Evolutionary conservation across 2,113 vertebrate genomes (phyloP).

Genomic region (Anolis sagrei): DNA sequence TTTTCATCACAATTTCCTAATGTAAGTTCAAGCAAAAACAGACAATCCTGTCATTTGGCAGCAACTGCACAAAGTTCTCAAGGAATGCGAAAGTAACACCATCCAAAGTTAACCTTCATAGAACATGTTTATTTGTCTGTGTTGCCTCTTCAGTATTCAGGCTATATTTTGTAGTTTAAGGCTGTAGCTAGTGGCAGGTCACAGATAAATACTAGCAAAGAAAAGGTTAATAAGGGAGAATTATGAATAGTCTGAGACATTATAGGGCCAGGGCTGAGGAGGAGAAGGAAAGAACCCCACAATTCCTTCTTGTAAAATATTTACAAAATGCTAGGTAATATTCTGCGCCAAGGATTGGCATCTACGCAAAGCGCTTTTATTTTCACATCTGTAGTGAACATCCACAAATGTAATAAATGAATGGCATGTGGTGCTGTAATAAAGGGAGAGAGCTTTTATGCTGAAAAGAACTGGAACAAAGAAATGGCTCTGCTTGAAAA

Average conservation of each 20-base stretch:
- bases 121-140: background rate
- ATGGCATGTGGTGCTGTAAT: background rate
- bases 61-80: no score
- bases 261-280: slow-evolving; percentile 20
- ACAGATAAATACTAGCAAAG: slow-evolving; percentile 3
- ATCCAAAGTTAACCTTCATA: background rate
- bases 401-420: slow-evolving; percentile 31
- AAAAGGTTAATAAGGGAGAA: slow-evolving; percentile 9
- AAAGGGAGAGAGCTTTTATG: slow-evolving; percentile 44
- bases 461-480: slow-evolving; percentile 66
- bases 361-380: slow-evolving; percentile 2
- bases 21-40: background rate
- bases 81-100: background rate
- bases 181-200: background rate
- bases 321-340: slow-evolving; percentile 42
- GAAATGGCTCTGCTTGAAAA: slow-evolving; percentile 50
- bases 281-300: slow-evolving; percentile 32
- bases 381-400: slow-evolving; percentile 49
- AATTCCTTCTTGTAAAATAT: slow-evolving; percentile 58
- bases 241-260: slow-evolving; percentile 11
- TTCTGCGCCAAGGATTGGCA: slow-evolving; percentile 1
- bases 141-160: background rate
- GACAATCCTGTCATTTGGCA: background rate
- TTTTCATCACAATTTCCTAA: background rate
- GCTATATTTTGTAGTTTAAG: background rate